Base-by-base conservation (phyloP, 2,113 vertebrate species). In the Dinomys branickii region DNA sequence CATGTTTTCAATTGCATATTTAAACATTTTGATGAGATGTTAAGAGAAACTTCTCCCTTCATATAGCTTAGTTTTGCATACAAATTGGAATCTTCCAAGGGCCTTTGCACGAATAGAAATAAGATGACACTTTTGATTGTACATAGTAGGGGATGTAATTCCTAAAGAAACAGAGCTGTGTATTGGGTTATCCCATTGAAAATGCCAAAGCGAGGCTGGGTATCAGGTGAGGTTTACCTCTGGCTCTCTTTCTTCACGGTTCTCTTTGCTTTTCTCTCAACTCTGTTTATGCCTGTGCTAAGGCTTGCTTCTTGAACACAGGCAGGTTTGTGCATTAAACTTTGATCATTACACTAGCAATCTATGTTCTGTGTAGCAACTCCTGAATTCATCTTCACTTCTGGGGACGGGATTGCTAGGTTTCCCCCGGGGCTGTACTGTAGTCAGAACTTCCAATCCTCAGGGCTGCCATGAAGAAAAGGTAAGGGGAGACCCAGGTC, bases 351-450 rank as follows among this genome's bases (percentile, higher is more conserved):
- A 82, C 91, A 35, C 33, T 73, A 65, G 2, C 82, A n/a, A 86
- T 54, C n/a, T 77, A 19, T 65, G 30, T 61, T 93, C 69, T 86
- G 63, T 20, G 65, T 77, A 65, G 11, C 5, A 24, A 30, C 26
- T 78, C 19, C 17, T 78, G 63, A 96, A 35, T 94, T 71, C 28
- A 56, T 89, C 56, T 77, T 96, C 44, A 22, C 52, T 96, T 78
- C 11, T 54, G 44, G 58, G 35, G 7, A 61, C 7, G n/a, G 26
- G 26, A 47, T 82, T 47, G 50, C 14, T n/a, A 65, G 7, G 20
- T 28, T 75, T 90, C 35, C 22, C 22, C 35, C 69, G 65, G 81
- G n/a, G 56, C 52, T 61, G 3, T 61, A 30, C 7, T 54, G 7
- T 8, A 47, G 38, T 88, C 24, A 92, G 33, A 22, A 1, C 6